Conservation (phyloP, 1,140 invertebrate species). For the Physella acuta region DNA sequence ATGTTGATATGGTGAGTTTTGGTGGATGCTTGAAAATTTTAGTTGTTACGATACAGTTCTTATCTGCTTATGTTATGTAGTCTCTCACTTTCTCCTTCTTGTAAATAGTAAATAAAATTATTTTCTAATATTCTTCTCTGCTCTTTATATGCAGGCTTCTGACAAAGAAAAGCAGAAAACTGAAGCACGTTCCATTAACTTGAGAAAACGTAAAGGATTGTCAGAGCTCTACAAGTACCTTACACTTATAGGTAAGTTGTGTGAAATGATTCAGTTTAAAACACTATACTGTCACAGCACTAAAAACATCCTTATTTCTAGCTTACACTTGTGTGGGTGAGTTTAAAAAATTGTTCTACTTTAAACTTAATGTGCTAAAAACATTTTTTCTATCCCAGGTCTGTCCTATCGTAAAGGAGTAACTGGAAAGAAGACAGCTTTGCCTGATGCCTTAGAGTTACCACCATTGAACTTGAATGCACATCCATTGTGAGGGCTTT, state of each 20-base stretch:
- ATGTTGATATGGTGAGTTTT: constrained; percentile 64
- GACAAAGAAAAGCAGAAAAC: constrained; percentile 77
- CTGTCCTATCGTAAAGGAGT: constrained; percentile 80
- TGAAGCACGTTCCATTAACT: constrained; percentile 72
- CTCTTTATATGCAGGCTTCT: constrained; percentile 61
- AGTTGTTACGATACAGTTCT: too few species aligned
- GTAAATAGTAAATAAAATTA: too few species aligned
- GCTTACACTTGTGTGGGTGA: too few species aligned
- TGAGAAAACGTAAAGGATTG: constrained; percentile 80
- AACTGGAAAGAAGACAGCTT: constrained; percentile 40
- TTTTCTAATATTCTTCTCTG: too few species aligned
- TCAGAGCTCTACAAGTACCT: constrained; percentile 82
- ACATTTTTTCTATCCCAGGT: constrained; percentile 65
- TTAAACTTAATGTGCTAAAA: too few species aligned
- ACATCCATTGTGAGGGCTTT: constrained; percentile 55
- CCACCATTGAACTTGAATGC: constrained; percentile 46
- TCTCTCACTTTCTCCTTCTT: too few species aligned
- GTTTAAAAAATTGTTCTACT: neutral
- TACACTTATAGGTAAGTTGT: constrained; percentile 58
- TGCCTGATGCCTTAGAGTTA: constrained; percentile 33
- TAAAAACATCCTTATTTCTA: too few species aligned
- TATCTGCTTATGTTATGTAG: too few species aligned
- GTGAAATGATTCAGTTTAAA: too few species aligned
- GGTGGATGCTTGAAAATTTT: too few species aligned
- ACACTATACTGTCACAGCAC: too few species aligned